Evolutionary conservation across 2,113 vertebrate species (phyloP).

Genomic region (Collichthys lucidus): DNA sequence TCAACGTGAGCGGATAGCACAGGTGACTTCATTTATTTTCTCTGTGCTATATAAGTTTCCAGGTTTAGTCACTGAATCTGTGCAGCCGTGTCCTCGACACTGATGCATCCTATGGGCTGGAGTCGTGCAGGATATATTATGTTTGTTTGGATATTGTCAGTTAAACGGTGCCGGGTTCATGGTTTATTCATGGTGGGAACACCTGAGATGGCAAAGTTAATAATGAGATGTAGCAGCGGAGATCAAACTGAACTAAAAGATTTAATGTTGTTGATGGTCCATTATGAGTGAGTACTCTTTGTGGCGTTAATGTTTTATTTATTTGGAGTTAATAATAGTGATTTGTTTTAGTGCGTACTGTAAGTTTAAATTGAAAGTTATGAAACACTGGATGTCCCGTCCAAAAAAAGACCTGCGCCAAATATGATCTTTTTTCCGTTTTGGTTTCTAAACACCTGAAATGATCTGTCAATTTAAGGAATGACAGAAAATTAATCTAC

Average conservation of each 20-base stretch:
- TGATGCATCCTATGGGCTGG: neutral
- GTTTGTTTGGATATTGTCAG: neutral
- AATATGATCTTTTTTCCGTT: neutral
- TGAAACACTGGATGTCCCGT: too few relatives aligned
- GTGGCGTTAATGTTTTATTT: neutral
- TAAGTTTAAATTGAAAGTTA: too few relatives aligned
- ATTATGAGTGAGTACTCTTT: neutral
- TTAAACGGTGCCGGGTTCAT: neutral
- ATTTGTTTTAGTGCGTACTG: neutral
- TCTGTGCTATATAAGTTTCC: neutral
- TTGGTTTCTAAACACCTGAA: neutral
- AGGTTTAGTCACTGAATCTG: neutral
- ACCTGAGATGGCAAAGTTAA: neutral
- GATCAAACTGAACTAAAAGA: neutral
- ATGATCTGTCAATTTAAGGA: neutral
- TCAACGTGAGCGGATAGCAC: constrained; percentile 2
- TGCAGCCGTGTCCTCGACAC: neutral
- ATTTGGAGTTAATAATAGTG: neutral
- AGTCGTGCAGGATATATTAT: neutral
- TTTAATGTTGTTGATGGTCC: neutral
- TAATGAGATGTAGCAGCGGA: neutral
- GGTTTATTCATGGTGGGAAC: neutral
- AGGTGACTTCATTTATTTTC: neutral
- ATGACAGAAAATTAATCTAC: neutral
- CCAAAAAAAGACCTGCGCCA: neutral